These are phyloP conservation scores for Eremobia ochroleuca DNA, from an alignment of 2,888 invertebrate genomes.

Conservation along the genomic window DNA sequence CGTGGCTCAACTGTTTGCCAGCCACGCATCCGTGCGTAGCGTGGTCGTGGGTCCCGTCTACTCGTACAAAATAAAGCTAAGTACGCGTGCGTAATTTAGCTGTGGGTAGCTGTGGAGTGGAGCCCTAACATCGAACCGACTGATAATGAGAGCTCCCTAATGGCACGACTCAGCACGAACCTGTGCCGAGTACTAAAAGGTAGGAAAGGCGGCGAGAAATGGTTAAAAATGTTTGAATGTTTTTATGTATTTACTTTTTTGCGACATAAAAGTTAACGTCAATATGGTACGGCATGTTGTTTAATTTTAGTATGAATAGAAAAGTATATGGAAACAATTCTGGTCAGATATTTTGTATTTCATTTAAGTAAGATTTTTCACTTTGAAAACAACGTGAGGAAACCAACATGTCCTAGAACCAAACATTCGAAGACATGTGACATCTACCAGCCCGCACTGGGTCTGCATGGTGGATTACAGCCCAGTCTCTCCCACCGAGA, in stretches of 20 bases:
- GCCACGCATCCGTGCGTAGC: not conserved
- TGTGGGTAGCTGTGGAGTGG: not conserved
- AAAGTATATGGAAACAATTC: not conserved
- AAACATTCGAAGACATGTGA: too few relatives aligned
- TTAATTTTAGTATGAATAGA: not conserved
- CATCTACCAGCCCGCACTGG: too few relatives aligned
- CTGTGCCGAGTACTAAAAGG: not conserved
- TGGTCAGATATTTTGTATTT: not conserved
- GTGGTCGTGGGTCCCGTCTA: too few relatives aligned
- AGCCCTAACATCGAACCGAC: not conserved
- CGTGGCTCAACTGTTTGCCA: not conserved
- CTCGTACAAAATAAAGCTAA: not conserved
- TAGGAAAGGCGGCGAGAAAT: constrained; percentile 2
- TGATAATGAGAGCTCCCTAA: constrained; percentile 45
- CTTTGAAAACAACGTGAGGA: too few relatives aligned
- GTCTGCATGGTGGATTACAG: too few relatives aligned
- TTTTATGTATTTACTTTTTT: not conserved
- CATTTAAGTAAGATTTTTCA: not conserved
- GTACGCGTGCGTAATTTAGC: not conserved
- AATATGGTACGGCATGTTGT: not conserved
- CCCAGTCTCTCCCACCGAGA: too few relatives aligned
- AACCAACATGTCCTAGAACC: too few relatives aligned
- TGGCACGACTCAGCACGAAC: constrained; percentile 38
- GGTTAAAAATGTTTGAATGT: constrained; percentile 2
- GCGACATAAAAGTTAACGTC: not conserved